Evolutionary conservation across 2,113 vertebrate genomes (phyloP).

Genomic region (Ibidorhyncha struthersii): DNA sequence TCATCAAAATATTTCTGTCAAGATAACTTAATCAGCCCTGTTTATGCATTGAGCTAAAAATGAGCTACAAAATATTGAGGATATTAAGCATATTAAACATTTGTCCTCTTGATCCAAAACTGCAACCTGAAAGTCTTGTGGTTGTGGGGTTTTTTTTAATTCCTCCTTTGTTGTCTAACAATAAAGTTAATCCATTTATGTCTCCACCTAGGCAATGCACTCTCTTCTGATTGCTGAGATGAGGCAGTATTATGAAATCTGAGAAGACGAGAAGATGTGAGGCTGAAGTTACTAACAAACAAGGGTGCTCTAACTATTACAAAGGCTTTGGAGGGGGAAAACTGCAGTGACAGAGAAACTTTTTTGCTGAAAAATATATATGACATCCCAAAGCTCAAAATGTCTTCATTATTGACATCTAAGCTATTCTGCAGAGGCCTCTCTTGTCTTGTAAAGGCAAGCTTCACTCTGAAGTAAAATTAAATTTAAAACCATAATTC

Average conservation of each 20-base stretch:
- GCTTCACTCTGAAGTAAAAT: neutral
- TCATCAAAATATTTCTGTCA: constrained; percentile 72
- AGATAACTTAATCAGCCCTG: constrained; percentile 66
- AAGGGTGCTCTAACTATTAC: neutral
- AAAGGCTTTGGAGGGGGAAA: neutral
- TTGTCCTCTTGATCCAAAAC: neutral
- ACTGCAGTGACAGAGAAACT: neutral
- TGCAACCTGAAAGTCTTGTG: neutral
- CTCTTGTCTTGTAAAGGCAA: neutral
- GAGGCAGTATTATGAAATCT: neutral
- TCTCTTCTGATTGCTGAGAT: neutral
- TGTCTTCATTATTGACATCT: neutral
- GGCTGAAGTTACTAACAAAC: neutral
- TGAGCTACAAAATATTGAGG: neutral
- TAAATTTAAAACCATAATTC: neutral
- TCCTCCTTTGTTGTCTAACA: neutral
- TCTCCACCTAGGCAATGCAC: neutral
- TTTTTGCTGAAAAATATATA: neutral
- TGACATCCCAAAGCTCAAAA: neutral
- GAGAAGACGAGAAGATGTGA: neutral
- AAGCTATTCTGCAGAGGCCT: neutral
- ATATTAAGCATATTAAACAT: neutral
- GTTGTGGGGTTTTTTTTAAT: neutral
- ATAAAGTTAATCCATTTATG: neutral
- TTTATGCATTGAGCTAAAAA: constrained; percentile 39